Percentiles rank a stretch among this genome's conserved stretches.
Evolutionary conservation across 2,797 vertebrate genomes (phyloP).

Genomic region (Heteromormyrus szaboi): DNA sequence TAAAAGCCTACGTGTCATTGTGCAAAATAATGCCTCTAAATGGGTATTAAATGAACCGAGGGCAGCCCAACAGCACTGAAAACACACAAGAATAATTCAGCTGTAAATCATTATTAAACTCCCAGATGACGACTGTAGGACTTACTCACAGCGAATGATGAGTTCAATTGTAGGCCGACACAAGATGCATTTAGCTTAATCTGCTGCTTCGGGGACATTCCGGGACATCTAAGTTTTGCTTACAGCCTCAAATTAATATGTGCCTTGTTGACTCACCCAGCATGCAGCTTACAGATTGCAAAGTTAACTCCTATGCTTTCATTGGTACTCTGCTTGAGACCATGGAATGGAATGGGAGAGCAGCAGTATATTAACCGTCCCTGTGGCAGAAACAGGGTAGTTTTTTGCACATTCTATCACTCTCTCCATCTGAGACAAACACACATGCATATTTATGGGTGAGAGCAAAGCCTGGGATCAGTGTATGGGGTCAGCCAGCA

Average conservation of each 20-base stretch:
- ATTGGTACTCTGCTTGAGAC: neutral
- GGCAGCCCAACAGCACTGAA: constrained; percentile 15
- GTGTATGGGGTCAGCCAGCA: neutral
- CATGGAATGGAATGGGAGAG: neutral
- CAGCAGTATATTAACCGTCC: neutral
- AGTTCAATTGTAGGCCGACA: constrained; percentile 24
- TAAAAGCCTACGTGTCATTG: constrained; percentile 23
- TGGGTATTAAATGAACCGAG: constrained; percentile 5
- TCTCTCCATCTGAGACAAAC: neutral
- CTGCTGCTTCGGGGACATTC: constrained; percentile 19
- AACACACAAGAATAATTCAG: constrained; percentile 25
- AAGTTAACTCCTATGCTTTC: neutral
- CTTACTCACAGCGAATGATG: constrained; percentile 22
- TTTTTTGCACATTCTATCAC: neutral
- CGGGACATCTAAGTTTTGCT: constrained; percentile 4
- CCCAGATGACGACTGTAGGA: constrained; percentile 23
- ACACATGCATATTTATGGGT: neutral
- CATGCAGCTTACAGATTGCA: neutral
- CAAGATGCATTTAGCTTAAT: constrained; percentile 18
- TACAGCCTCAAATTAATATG: constrained; percentile 27
- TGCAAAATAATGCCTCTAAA: constrained; percentile 13
- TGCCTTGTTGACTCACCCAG: constrained; percentile 4
- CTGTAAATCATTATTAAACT: constrained; percentile 23
- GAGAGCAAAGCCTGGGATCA: neutral
- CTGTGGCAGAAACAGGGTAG: neutral